Base-by-base conservation (phyloP, 1,140 invertebrate species). In the Agrypnia vestita region DNA sequence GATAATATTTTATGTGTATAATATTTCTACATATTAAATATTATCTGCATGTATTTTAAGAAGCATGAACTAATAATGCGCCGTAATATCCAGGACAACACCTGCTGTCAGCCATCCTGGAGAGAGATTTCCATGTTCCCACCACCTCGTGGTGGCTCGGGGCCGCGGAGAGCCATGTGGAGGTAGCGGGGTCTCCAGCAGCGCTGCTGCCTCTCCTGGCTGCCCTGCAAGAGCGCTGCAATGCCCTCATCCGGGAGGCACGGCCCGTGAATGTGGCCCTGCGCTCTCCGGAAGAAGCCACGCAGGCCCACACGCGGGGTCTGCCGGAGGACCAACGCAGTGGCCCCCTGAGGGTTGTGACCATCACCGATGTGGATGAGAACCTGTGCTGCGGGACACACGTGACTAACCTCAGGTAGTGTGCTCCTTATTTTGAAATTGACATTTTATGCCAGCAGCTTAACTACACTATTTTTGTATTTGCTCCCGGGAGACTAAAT, bases 301-400 rank as follows among this genome's bases (percentile, higher is more conserved):
- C 87, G 51, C 86, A 89, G 88, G 91, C 89, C 1, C 88, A 91
- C 76, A 92, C 91, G 25, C 86, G 94, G 81, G 94, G 94, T 4
- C 86, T 96, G 47, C 95, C 95, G 7, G 93, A 93, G 73, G 95
- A 96, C 85, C 94, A 94, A 83, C 35, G 64, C n/a, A 89, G 88
- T 80, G 94, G 94, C 0, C 90, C 92, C 46, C 93, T 96, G 7
- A 86, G 95, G 71, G 92, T 96, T 6, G 91, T 96, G n/a, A 91
- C 90, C 47, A 95, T 95, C 77, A 90, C 91, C 53, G 91, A 91
- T 51, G 85, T 96, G 56, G 95, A 96, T 81, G 90, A 91, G 47
- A 96, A 95, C 84, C 93, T 96, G 91, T 97, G 96, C 86, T 97
- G 96, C 89, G 96, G 96, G 19, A 97, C 96, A 0, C 96, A 97